Conservation (phyloP, 1,140 invertebrate species). For the Trichonephila clavipes region DNA sequence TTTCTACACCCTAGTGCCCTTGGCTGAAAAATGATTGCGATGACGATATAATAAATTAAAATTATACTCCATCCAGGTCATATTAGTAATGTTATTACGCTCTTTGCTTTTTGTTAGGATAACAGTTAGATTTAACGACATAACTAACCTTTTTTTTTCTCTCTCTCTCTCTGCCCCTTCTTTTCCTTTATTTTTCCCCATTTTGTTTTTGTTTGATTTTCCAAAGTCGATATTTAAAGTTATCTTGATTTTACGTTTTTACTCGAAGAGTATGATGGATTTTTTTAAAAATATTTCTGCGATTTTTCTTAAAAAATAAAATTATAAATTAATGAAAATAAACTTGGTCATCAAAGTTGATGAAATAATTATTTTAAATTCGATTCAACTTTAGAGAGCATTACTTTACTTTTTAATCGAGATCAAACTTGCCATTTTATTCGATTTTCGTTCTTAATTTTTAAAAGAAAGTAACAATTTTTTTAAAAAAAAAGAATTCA, state of each 20-base stretch:
- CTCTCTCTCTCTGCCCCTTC: background rate
- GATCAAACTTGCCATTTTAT: too few relatives aligned
- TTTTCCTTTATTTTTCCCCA: background rate
- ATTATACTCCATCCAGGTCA: slow-evolving; percentile 48
- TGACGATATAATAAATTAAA: slow-evolving; percentile 36
- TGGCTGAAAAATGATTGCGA: background rate
- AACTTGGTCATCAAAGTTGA: too few relatives aligned
- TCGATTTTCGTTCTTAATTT: too few relatives aligned
- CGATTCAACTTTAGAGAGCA: too few relatives aligned
- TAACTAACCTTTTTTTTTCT: slow-evolving; percentile 32
- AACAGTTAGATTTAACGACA: slow-evolving; percentile 26
- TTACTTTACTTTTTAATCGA: too few relatives aligned
- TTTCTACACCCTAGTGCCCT: background rate
- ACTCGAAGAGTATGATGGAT: background rate
- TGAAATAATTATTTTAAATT: too few relatives aligned
- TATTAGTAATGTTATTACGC: slow-evolving; percentile 61
- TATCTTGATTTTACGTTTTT: background rate
- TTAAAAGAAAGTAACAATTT: too few relatives aligned
- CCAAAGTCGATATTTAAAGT: background rate
- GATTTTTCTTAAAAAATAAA: too few relatives aligned
- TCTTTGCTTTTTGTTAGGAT: slow-evolving; percentile 38
- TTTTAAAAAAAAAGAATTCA: too few relatives aligned
- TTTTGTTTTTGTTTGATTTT: background rate
- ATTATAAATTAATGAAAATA: too few relatives aligned
- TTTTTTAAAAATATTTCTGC: too few relatives aligned